A percentile compares a stretch with the other conserved stretches of the same genome.
phyloP scores from a whole-genome alignment of 2,888 invertebrate genomes.

The Trichopria drosophilae region DNA sequence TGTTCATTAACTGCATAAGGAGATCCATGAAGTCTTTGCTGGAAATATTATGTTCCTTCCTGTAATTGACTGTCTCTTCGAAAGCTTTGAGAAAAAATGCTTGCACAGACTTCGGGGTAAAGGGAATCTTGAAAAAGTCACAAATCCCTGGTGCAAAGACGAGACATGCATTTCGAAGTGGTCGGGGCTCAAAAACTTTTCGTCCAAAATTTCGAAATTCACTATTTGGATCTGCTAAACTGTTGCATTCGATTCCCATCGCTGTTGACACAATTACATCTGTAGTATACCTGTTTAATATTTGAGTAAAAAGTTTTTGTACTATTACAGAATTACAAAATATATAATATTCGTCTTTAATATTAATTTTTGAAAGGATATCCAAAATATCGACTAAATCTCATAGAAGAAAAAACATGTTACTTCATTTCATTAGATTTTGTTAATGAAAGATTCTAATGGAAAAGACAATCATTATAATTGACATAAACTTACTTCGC shows the following conservation, averaged over 20 bases:
- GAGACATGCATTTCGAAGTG: conserved; percentile 27
- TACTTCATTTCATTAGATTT: no score
- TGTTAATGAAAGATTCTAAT: no score
- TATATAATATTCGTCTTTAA: no score
- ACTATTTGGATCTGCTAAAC: conserved; percentile 33
- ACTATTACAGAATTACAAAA: no score
- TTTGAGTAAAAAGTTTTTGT: no score
- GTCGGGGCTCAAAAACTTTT: conserved; percentile 29
- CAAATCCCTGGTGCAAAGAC: conserved; percentile 32
- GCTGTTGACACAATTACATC: conserved; percentile 38
- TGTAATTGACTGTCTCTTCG: conserved; percentile 41
- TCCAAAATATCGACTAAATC: no score
- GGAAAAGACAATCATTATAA: no score
- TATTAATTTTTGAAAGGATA: no score
- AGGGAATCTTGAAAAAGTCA: conserved; percentile 31
- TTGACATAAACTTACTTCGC: conserved; percentile 29
- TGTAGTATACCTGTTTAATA: conserved; percentile 27
- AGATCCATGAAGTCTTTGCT: conserved; percentile 47
- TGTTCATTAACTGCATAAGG: conserved; percentile 43
- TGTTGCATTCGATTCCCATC: conserved; percentile 36
- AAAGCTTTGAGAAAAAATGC: conserved; percentile 48
- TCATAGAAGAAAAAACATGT: no score
- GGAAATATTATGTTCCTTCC: conserved; percentile 40
- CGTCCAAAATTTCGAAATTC: conserved; percentile 38
- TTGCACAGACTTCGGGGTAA: conserved; percentile 31